Base-by-base conservation (phyloP, 2,797 vertebrate species). In the Silurus lanzhouensis region DNA sequence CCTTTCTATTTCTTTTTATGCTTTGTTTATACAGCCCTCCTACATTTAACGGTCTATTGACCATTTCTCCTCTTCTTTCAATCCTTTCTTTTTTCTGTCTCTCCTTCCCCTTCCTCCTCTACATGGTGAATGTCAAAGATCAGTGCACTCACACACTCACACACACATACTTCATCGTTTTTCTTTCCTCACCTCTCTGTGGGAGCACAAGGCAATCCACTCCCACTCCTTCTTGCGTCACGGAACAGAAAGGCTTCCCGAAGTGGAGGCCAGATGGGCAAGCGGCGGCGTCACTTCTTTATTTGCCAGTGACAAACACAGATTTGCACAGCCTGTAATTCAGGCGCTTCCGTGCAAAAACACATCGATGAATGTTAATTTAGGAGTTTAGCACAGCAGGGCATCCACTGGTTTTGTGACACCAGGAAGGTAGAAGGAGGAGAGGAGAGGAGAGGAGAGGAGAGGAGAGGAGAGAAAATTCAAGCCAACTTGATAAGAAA, bases 171-270 rank as follows among this genome's bases (percentile, higher is more conserved):
- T 78, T 67, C 46, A 52, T 67, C 71, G 1, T 72, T 70, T 44
- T 64, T 64, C 78, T 77, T 71, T 57, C 86, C 93, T 93, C 92
- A 91, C 55, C 76, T 86, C 94, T 94, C 94, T 90, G 91, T 89
- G 93, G 92, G 93, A 95, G 94, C 94, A 94, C 93, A 93, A 95
- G 95, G 94, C 93, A 93, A 91, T 93, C 93, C 93, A 93, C 94
- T 94, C 94, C 94, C 93, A 95, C 94, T 95, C 93, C 91, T 90
- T 89, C 92, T 92, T 95, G 94, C 95, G 94, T 95, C 95, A 96
- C 93, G 94, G 94, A 96, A 95, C 93, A 94, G 87, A 90, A 91
- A 92, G 90, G 87, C 86, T 90, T 88, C 78, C 74, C 85, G 84
- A 88, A 84, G 85, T 84, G 48, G 79, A 86, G 76, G 84, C 87